Evolutionary conservation across 2,797 vertebrate species (phyloP), one percentile per base, ranked within the genome.

Genomic region (Chaetodon trifasciatus): DNA sequence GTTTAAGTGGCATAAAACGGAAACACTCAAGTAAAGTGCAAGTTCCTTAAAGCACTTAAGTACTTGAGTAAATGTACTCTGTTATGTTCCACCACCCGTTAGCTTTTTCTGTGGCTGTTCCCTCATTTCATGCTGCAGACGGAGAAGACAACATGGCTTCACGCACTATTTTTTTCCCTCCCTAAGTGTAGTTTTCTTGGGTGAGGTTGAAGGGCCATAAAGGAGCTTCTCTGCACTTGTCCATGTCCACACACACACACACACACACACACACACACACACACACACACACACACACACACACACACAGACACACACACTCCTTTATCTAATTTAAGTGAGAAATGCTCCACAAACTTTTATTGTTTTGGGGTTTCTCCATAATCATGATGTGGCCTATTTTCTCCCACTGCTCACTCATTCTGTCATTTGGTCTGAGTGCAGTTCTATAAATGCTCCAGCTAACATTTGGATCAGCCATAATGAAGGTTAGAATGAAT

Each of bases 261-360:
- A 19, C 24, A 12, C 28, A 52, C n/a, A 61, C 57, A 37, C 57
- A 60, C 4, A 60, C 57, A 21, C 12, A 56, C 15, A 16, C 24
- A 24, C 55, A 23, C 67, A 42, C 69, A 1, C 40, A 40, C 40
- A 40, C 40, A 40, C 39, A 10, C 67, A 28, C 28, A 28, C 28
- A 28, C 70, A 47, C 46, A 70, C 71, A 49, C 49, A 65, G 49
- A 61, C 56, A 19, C 24, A 13, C 39, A 52, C 23, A 61, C 57
- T 55, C 39, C 39, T 69, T 80, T 52, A 67, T 79, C 79, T 77
- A 58, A 74, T 83, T 86, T 81, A 60, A 74, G 40, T 52, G 47
- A 55, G 81, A 82, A 79, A 65, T 70, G 74, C 74, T 82, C 78
- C 63, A 84, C 64, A 60, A 70, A 85, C 66, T 76, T 85, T 81